Base-by-base conservation (phyloP, 2,797 vertebrate species). In the Podargus strigoides region DNA sequence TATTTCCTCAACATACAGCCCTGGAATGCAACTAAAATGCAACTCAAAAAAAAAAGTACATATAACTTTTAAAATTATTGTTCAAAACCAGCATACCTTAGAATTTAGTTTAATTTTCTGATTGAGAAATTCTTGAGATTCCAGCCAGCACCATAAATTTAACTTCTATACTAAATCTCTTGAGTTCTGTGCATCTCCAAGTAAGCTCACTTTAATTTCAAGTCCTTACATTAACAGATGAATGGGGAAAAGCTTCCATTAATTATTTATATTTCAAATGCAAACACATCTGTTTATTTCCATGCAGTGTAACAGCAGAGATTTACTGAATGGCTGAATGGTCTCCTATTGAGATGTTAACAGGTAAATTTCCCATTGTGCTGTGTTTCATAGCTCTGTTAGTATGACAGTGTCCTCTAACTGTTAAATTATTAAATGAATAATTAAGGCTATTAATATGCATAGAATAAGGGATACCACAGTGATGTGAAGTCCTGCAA, bases 361-460 rank as follows among this genome's bases (percentile, higher is more conserved):
- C 32, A n/a, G 68, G 56, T 37, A 5, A 16, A 6, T 37, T 72
- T 34, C 81, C 47, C 36, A 0, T 11, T 63, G 26, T 28, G 5
- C 19, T 26, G 11, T 13, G 34, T 21, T 50, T 70, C 67, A 7
- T 2, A 80, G 62, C 72, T 91, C 55, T 53, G 37, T 27, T 67
- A 80, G 69, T 68, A 53, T 22, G 67, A 74, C 85, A 85, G 64
- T 15, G 14, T 56, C 64, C 46, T 87, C 75, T 30, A 76, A 80
- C 47, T 49, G 58, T 62, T 84, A 58, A 62, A 81, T 64, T 46
- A 58, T 39, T 78, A 62, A 73, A 78, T 83, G 50, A 73, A 70
- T 74, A 80, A 85, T 93, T 96, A 96, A 94, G 93, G 82, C 93
- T 77, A 53, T 74, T 60, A 58, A 86, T 83, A 77, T 81, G 87